Conservation (phyloP, 2,888 invertebrate species). For the Xestia sexstrigata region DNA sequence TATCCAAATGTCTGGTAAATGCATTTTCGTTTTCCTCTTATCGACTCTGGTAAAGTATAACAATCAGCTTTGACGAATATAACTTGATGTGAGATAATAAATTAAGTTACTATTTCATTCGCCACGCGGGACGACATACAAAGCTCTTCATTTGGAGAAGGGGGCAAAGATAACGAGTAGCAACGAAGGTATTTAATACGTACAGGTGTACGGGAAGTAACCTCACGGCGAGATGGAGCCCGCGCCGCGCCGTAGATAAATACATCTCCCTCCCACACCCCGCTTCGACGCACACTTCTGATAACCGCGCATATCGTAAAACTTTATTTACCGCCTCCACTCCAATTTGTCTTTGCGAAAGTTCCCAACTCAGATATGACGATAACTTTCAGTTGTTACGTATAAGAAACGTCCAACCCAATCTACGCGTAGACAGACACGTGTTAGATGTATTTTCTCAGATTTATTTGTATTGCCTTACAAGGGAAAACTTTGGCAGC, state of each 20-base stretch:
- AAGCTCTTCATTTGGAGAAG: constrained; percentile 80
- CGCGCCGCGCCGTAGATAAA: constrained; percentile 77
- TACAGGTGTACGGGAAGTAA: constrained; percentile 79
- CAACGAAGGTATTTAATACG: constrained; percentile 77
- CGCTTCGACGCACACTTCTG: constrained; percentile 80
- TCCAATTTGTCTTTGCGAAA: constrained; percentile 86
- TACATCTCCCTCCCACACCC: constrained; percentile 73
- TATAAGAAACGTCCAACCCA: constrained; percentile 74
- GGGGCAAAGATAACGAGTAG: constrained; percentile 79
- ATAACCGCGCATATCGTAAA: constrained; percentile 88
- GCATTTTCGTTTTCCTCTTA: not conserved
- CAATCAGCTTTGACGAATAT: constrained; percentile 47
- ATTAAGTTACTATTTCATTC: constrained; percentile 70
- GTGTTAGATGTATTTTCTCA: constrained; percentile 65
- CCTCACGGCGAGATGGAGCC: constrained; percentile 70
- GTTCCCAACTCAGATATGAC: constrained; percentile 83
- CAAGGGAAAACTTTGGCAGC: constrained; percentile 22
- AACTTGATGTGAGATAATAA: constrained; percentile 62
- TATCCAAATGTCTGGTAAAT: not conserved
- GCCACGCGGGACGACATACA: constrained; percentile 68
- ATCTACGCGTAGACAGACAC: constrained; percentile 68
- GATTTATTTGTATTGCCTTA: constrained; percentile 58
- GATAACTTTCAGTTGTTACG: constrained; percentile 79
- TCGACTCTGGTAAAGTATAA: constrained; percentile 44
- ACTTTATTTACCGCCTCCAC: constrained; percentile 86